These are phyloP conservation scores for Sterna hirundo DNA, from an alignment of 2,113 vertebrate species.

Conservation along the genomic window DNA sequence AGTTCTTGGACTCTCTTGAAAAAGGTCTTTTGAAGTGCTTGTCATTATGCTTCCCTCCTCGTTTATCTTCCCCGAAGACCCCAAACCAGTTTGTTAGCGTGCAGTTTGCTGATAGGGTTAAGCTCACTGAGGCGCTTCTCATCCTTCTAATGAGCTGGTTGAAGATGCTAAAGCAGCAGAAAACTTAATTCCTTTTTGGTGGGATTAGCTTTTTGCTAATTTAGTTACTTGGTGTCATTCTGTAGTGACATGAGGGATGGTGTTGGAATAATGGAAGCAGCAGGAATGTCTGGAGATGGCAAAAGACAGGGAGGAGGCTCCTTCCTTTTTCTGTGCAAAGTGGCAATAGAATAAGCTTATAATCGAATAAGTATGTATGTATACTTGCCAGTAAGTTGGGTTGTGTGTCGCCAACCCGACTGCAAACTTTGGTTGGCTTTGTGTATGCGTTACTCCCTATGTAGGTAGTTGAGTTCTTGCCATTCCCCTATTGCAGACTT, in stretches of 20 bases:
- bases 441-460: neutral
- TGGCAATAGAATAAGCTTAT: neutral
- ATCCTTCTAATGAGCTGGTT: neutral
- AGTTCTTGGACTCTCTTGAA: rapidly evolving
- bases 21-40: neutral
- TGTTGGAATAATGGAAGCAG: neutral
- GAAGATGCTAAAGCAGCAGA: neutral
- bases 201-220: neutral
- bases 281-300: neutral
- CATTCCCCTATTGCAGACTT: neutral
- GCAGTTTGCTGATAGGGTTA: neutral
- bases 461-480: neutral
- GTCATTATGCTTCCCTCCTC: neutral
- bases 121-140: neutral
- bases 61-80: neutral
- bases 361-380: neutral
- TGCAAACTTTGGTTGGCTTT: rapidly evolving
- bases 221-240: neutral
- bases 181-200: neutral
- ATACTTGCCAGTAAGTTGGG: neutral
- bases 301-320: neutral
- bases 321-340: neutral
- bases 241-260: neutral
- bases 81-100: neutral
- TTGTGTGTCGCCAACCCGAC: rapidly evolving